Conservation (phyloP, 1,140 invertebrate genomes). For the Luehdorfia chinensis region DNA sequence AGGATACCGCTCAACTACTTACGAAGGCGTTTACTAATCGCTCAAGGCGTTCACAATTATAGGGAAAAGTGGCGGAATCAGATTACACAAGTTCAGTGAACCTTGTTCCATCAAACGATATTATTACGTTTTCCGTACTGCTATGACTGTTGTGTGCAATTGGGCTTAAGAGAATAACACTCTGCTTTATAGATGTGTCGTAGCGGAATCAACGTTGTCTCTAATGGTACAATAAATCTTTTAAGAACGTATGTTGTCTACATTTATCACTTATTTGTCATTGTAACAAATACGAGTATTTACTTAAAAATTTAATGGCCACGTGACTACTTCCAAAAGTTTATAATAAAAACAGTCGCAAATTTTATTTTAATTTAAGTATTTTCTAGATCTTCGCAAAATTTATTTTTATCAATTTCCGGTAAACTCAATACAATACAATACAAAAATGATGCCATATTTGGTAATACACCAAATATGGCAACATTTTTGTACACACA, state of each 20-base stretch:
- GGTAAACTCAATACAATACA: no score
- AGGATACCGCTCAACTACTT: conserved; percentile 5
- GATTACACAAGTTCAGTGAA: conserved; percentile 40
- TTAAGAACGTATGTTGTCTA: no score
- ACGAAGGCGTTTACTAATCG: conserved; percentile 26
- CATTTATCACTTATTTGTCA: no score
- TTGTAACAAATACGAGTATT: no score
- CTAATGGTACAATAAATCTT: conserved; percentile 9
- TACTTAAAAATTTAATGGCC: no score
- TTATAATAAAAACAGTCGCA: no score
- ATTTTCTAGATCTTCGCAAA: not conserved
- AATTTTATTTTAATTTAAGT: conserved; percentile 1
- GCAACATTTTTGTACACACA: no score
- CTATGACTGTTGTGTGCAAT: conserved; percentile 37
- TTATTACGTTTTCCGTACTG: conserved; percentile 47
- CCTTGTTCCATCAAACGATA: conserved; percentile 24
- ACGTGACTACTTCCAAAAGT: no score
- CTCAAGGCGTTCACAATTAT: conserved; percentile 51
- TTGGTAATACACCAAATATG: no score
- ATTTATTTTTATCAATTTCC: not conserved
- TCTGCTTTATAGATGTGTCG: conserved; percentile 22
- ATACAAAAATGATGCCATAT: no score
- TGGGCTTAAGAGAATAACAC: conserved; percentile 38
- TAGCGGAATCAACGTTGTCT: conserved; percentile 2
- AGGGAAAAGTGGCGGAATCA: conserved; percentile 34